These are phyloP conservation scores for Bos indicus DNA, from an alignment of 2,113 vertebrate genomes.

Conservation along the genomic window DNA sequence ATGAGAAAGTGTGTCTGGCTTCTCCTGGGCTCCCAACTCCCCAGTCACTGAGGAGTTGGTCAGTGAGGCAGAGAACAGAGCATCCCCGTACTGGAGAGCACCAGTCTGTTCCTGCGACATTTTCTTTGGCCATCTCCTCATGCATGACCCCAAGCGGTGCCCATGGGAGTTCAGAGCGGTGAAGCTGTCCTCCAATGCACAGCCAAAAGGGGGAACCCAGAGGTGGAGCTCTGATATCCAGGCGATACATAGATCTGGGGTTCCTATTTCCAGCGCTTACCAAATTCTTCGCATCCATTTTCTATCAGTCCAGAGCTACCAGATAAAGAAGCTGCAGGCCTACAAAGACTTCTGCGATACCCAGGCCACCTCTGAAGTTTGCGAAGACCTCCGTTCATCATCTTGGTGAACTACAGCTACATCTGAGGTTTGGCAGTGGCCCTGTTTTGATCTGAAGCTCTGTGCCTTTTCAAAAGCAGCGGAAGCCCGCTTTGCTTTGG, in stretches of 20 bases:
- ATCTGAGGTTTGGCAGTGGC: background rate
- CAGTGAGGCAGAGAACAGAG: background rate
- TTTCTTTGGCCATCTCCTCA: background rate
- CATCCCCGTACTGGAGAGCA: background rate
- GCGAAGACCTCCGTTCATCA: background rate
- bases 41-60: background rate
- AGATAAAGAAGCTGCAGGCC: background rate
- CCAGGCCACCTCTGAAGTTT: background rate
- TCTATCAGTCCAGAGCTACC: background rate
- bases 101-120: background rate
- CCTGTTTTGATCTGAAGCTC: background rate
- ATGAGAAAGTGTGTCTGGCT: background rate
- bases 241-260: accelerated
- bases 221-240: background rate
- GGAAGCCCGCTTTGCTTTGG: background rate
- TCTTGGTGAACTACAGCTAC: background rate
- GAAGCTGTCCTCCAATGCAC: background rate
- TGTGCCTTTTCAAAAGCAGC: background rate
- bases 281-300: background rate
- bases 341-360: background rate
- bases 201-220: background rate
- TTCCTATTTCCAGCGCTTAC: background rate
- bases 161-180: background rate
- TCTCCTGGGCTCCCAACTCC: background rate
- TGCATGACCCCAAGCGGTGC: too few species aligned